phyloP scores from a whole-genome alignment of 2,113 vertebrate species.

The Ceyx melanurus region DNA sequence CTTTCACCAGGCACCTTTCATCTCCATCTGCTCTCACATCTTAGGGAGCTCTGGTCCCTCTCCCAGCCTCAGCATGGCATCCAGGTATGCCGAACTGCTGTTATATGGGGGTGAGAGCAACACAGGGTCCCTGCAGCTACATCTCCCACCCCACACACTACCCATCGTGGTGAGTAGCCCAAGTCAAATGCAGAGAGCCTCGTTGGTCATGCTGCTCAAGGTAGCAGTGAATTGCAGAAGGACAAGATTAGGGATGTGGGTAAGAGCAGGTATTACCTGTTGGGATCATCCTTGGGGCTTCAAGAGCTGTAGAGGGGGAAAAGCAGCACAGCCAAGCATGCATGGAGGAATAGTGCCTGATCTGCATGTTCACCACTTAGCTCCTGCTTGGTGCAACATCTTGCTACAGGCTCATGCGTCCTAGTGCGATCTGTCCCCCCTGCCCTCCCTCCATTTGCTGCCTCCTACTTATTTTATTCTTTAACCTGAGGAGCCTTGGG shows the following conservation, averaged over 20 bases:
- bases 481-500: rapidly evolving
- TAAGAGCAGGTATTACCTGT: not conserved
- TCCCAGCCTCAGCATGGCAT: not conserved
- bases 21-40: rapidly evolving
- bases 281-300: not conserved
- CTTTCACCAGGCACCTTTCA: not conserved
- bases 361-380: not conserved
- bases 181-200: not conserved
- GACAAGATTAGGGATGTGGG: not conserved
- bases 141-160: not conserved
- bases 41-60: rapidly evolving
- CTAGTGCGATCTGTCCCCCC: rapidly evolving
- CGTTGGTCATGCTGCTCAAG: not conserved
- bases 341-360: not conserved
- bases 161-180: not conserved
- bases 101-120: not conserved
- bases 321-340: not conserved
- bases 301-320: no score
- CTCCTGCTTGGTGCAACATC: rapidly evolving
- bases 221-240: not conserved
- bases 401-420: not conserved
- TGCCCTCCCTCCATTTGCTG: rapidly evolving
- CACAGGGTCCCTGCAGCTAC: not conserved
- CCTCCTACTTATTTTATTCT: not conserved
- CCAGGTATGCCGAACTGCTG: not conserved